Conservation (phyloP, 2,113 vertebrate genomes). For the Eptesicus fuscus region DNA sequence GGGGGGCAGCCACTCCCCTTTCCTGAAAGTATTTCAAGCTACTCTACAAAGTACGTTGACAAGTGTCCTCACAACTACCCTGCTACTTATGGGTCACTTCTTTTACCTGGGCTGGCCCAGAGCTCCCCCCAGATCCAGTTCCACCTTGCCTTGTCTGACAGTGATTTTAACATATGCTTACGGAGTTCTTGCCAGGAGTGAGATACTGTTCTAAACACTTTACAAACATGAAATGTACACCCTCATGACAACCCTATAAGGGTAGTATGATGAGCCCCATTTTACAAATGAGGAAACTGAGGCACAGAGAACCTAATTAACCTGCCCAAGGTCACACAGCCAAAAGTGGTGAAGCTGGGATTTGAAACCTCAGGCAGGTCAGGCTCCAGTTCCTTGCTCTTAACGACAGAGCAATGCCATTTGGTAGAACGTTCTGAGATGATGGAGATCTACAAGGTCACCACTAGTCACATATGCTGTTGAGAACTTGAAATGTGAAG, state of each 20-base stretch:
- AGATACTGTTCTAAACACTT: not conserved
- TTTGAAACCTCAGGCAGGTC: not conserved
- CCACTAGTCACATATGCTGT: not conserved
- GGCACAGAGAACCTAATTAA: slow-evolving; percentile 36
- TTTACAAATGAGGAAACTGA: slow-evolving; percentile 58
- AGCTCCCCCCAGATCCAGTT: not conserved
- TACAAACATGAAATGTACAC: not conserved
- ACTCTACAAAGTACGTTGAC: slow-evolving; percentile 11
- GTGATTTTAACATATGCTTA: not conserved
- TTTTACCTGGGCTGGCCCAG: not conserved
- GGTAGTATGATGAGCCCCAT: not conserved
- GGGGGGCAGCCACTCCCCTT: not conserved
- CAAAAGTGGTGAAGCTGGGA: not conserved
- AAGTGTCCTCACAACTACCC: not conserved
- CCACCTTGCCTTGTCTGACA: not conserved
- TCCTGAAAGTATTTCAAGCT: not conserved
- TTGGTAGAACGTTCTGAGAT: not conserved
- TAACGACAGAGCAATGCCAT: not conserved
- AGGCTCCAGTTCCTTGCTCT: not conserved
- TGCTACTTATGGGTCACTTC: not conserved
- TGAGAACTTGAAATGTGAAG: not conserved
- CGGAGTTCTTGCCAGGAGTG: not conserved
- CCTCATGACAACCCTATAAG: not conserved
- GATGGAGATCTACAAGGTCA: not conserved
- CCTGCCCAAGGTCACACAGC: not conserved